These are phyloP conservation scores for Lysandra bellargus DNA, from an alignment of 2,888 invertebrate genomes.

Conservation along the genomic window DNA sequence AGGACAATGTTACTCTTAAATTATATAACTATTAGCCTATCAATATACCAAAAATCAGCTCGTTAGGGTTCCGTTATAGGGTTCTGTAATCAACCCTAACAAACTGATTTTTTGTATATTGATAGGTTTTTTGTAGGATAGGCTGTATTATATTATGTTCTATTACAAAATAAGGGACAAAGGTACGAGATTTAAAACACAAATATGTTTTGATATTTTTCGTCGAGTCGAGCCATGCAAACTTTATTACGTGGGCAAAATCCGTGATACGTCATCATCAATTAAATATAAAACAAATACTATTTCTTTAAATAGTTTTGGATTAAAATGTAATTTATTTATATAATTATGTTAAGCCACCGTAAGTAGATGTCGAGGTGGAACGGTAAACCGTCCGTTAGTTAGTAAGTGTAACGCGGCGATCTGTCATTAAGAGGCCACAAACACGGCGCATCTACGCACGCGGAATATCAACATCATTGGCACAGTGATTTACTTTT, in stretches of 20 bases:
- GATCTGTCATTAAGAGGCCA: constrained; percentile 47
- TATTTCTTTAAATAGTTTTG: neutral
- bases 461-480: constrained; percentile 31
- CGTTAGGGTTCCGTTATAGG: no score
- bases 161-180: no score
- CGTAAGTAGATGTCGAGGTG: constrained; percentile 51
- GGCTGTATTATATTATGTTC: no score
- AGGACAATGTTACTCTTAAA: no score
- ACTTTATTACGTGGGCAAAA: neutral
- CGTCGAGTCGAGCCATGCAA: no score
- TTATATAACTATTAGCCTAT: no score
- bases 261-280: neutral
- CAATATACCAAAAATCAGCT: no score
- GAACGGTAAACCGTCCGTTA: constrained; percentile 66
- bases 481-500: constrained; percentile 27
- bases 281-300: neutral
- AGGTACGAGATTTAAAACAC: no score
- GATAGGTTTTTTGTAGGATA: no score
- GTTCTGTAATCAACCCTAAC: no score
- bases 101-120: no score
- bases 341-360: constrained; percentile 22
- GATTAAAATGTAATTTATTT: neutral
- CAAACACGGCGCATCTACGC: constrained; percentile 36
- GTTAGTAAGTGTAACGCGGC: constrained; percentile 51
- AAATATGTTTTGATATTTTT: no score